Evolutionary conservation across 2,888 invertebrate species (phyloP).

Genomic region (Spodoptera exigua): DNA sequence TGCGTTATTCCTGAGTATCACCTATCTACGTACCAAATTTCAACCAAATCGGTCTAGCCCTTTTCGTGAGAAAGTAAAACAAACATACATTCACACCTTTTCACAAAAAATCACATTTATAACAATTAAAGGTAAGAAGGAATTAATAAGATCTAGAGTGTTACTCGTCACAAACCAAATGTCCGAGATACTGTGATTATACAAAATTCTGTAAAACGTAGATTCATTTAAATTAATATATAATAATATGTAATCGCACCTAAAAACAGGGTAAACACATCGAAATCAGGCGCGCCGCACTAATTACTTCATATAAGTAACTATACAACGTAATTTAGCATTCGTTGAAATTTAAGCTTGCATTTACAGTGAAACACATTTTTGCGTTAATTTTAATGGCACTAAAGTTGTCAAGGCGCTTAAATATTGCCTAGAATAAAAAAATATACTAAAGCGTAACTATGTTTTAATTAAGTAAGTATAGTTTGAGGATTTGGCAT

Average conservation of each 20-base stretch:
- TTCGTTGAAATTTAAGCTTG: conserved; percentile 61
- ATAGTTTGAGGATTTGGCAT: conserved; percentile 14
- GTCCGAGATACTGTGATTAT: no score
- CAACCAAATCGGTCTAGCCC: no score
- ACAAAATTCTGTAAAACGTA: conserved; percentile 1
- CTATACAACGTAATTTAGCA: conserved; percentile 59
- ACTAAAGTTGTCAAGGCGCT: conserved; percentile 22
- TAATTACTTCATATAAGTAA: conserved; percentile 62
- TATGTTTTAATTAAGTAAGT: no score
- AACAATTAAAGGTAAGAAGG: no score
- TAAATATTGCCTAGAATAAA: conserved; percentile 13
- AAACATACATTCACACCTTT: no score
- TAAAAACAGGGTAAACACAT: conserved; percentile 40
- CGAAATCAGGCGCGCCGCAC: conserved; percentile 45
- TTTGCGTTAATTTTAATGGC: conserved; percentile 57
- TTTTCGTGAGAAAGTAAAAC: no score
- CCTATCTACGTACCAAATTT: no score
- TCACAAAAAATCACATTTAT: no score
- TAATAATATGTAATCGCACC: no score
- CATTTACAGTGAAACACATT: conserved; percentile 55
- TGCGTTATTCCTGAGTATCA: no score
- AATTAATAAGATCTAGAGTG: no score
- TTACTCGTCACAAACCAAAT: no score
- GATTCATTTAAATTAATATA: conserved; percentile 11
- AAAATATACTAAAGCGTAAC: conserved; percentile 5